A percentile compares a stretch with the other conserved stretches of the same genome.
Evolutionary conservation across 92 coral and sea anemone species (phyloP).

Genomic region (Isaurus tuberculatus): DNA sequence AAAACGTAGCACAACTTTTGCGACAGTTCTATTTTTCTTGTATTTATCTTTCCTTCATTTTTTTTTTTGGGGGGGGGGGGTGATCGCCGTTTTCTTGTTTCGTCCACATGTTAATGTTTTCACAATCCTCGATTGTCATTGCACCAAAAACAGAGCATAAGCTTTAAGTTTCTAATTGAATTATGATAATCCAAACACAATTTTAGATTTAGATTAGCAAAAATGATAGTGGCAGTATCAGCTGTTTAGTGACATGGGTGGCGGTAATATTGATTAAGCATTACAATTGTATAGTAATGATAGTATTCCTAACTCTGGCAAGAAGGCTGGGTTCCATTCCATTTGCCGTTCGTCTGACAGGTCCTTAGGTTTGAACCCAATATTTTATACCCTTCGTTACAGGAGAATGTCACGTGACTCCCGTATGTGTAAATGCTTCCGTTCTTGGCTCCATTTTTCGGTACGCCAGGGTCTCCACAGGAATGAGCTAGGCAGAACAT

Average conservation of each 20-base stretch:
- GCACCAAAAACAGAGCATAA: too few relatives aligned
- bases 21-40: too few relatives aligned
- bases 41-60: too few relatives aligned
- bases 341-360: slow-evolving; percentile 74
- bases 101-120: too few relatives aligned
- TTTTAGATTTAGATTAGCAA: too few relatives aligned
- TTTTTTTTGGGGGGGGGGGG: too few relatives aligned
- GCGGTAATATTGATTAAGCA: neutral
- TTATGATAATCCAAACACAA: too few relatives aligned
- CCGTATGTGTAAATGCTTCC: slow-evolving; percentile 77
- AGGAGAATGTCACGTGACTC: slow-evolving; percentile 71
- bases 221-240: neutral
- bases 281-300: neutral
- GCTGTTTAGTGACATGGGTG: neutral
- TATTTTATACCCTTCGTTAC: slow-evolving; percentile 75
- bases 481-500: slow-evolving; percentile 55
- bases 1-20: too few relatives aligned
- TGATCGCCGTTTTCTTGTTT: too few relatives aligned
- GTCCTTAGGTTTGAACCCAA: slow-evolving; percentile 72
- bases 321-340: slow-evolving; percentile 88
- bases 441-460: slow-evolving; percentile 71
- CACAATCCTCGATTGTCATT: too few relatives aligned
- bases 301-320: slow-evolving; percentile 56
- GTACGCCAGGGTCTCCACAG: slow-evolving; percentile 96
- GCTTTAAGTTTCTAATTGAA: too few relatives aligned